Evolutionary conservation across 2,888 invertebrate species (phyloP), one percentile per base, ranked within the genome.

Genomic region (Eurytoma adleriae): DNA sequence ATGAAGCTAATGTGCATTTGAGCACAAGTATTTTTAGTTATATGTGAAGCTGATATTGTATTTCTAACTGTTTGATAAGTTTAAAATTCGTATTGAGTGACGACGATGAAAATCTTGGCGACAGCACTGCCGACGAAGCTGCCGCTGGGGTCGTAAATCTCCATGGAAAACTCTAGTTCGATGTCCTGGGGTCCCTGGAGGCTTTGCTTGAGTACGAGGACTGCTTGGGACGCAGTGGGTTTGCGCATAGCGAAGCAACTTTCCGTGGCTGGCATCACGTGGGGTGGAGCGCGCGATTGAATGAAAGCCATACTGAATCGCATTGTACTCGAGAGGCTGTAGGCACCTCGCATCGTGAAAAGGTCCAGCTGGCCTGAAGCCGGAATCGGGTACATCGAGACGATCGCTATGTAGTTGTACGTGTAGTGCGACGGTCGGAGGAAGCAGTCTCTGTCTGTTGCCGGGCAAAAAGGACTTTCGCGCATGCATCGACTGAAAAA

Each of bases 321-420:
- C 78, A 96, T 94, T 2, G 96, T 94, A 48, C 93, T 93, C 4
- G 93, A 92, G 92, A 95, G 95, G 40, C 92, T 91, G 56, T 93
- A 91, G 0, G 96, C 96, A 0, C 97, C 97, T 40, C 95, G 93
- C 93, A 99, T 96, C 12, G 96, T 96, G 91, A 99, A 98, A 12
- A 99, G 92, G 75, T 96, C 96, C 56, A 95, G 92, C 61, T 93
- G 92, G 1, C 94, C 94, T 0, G 83, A 82, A 1, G 83, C 59
- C 4, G 96, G 94, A 57, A 97, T 92, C 72, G 95, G 94, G 75
- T 96, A 92, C 88, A 96, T 95, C 30, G 97, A 96, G 0, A 97
- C 96, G 86, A 99, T 95, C 0, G 98, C 96, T 85, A 99, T 96
- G 91, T 97, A 99, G 91, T 98, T 98, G 92, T 95, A 98, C 52